Evolutionary conservation across 2,113 vertebrate species (phyloP).

Genomic region (Calyptommatus sinebrachiatus): DNA sequence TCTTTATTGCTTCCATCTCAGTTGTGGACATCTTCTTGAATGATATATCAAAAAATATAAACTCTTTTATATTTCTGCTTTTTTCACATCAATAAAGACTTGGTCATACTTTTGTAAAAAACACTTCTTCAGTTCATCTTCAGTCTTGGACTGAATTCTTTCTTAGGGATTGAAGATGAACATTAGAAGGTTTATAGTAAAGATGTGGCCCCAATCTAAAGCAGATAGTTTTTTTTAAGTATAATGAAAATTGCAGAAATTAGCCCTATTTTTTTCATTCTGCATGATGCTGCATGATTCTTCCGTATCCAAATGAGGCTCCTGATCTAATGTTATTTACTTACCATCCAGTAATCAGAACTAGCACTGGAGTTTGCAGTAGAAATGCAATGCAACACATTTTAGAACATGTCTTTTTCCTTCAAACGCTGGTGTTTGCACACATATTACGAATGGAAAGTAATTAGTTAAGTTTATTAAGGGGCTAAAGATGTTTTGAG

Average conservation of each 20-base stretch:
- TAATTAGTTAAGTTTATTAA: constrained; percentile 60
- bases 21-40: too few relatives aligned
- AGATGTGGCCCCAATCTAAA: too few relatives aligned
- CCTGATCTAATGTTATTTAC: constrained; percentile 43
- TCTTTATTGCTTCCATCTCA: too few relatives aligned
- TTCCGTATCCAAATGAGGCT: neutral
- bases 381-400: constrained; percentile 77
- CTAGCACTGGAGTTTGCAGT: constrained; percentile 70
- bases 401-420: constrained; percentile 62
- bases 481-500: constrained; percentile 38
- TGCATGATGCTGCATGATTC: neutral
- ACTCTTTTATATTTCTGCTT: too few relatives aligned
- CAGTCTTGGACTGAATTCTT: too few relatives aligned
- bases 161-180: too few relatives aligned
- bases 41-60: too few relatives aligned
- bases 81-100: too few relatives aligned
- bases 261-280: neutral
- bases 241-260: neutral
- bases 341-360: constrained; percentile 71
- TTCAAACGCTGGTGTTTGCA: constrained; percentile 54
- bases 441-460: constrained; percentile 37
- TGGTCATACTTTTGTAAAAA: too few relatives aligned
- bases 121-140: too few relatives aligned
- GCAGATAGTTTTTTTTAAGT: too few relatives aligned
- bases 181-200: too few relatives aligned